Percentiles rank a stretch among this genome's conserved stretches.
Evolutionary conservation across 2,797 vertebrate genomes (phyloP).

Genomic region (Sciurus carolinensis): DNA sequence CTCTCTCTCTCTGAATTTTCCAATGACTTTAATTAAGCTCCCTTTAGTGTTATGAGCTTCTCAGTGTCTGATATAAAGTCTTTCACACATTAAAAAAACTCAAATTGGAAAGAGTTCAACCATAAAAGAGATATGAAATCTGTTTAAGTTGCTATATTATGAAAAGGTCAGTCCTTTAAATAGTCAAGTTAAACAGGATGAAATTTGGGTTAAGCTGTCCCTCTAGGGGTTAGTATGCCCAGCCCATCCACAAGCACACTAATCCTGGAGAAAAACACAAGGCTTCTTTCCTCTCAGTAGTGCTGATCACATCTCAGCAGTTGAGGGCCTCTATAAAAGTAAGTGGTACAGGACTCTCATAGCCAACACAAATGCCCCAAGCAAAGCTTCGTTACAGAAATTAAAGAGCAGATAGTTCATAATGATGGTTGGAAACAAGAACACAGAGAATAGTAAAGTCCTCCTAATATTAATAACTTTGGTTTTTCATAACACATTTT

Average conservation of each 20-base stretch:
- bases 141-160: slow-evolving; percentile 59
- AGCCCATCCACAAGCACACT: not conserved
- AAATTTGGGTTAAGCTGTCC: slow-evolving; percentile 12
- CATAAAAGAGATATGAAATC: slow-evolving; percentile 59
- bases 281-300: not conserved
- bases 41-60: slow-evolving; percentile 68
- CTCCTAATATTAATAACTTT: not conserved
- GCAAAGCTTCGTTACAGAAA: not conserved
- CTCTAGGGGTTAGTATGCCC: not conserved
- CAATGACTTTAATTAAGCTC: slow-evolving; percentile 71
- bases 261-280: not conserved
- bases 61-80: slow-evolving; percentile 70
- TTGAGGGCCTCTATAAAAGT: not conserved
- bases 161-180: slow-evolving; percentile 57
- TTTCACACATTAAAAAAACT: not conserved
- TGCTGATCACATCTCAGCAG: not conserved
- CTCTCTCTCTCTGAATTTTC: slow-evolving; percentile 62
- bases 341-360: not conserved
- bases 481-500: not conserved
- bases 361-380: not conserved
- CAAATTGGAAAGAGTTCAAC: slow-evolving; percentile 60
- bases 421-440: not conserved
- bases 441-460: not conserved
- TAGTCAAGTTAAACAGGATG: slow-evolving; percentile 43
- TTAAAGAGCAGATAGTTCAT: not conserved